A percentile compares a stretch with the other conserved stretches of the same genome.
Conservation (phyloP, 2,888 invertebrate species). For the Nomada fabriciana region DNA sequence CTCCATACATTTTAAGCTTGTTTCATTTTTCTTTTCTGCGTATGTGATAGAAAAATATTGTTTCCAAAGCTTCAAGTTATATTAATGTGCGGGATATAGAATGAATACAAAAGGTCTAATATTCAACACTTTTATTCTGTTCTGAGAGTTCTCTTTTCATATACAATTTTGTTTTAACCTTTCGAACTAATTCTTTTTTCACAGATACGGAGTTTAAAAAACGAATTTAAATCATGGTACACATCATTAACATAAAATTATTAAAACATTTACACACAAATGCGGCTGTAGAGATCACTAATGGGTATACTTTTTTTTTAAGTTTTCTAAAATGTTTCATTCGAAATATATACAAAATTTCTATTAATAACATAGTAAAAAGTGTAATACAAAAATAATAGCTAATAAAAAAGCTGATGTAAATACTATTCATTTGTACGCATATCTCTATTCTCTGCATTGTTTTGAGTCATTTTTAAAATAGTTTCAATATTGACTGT, state of each 20-base stretch:
- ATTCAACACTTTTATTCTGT: constrained; percentile 30
- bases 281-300: too few species aligned
- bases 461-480: constrained; percentile 55
- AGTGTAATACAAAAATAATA: neutral
- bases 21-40: constrained; percentile 22
- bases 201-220: neutral
- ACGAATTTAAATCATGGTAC: too few species aligned
- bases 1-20: constrained; percentile 11
- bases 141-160: neutral
- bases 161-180: constrained; percentile 16
- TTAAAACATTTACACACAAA: too few species aligned
- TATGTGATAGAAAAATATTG: constrained; percentile 13
- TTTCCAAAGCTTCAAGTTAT: constrained; percentile 18
- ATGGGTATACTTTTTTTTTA: too few species aligned
- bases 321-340: constrained; percentile 3
- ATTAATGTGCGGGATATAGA: constrained; percentile 22
- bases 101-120: constrained; percentile 19
- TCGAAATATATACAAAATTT: neutral
- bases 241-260: too few species aligned
- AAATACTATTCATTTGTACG: constrained; percentile 3
- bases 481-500: constrained; percentile 69
- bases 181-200: constrained; percentile 2
- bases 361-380: neutral
- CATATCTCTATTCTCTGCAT: neutral
- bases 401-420: neutral